Evolutionary conservation across 2,113 vertebrate genomes (phyloP), one percentile per base, ranked within the genome.

Genomic region (Eubucco bourcierii): DNA sequence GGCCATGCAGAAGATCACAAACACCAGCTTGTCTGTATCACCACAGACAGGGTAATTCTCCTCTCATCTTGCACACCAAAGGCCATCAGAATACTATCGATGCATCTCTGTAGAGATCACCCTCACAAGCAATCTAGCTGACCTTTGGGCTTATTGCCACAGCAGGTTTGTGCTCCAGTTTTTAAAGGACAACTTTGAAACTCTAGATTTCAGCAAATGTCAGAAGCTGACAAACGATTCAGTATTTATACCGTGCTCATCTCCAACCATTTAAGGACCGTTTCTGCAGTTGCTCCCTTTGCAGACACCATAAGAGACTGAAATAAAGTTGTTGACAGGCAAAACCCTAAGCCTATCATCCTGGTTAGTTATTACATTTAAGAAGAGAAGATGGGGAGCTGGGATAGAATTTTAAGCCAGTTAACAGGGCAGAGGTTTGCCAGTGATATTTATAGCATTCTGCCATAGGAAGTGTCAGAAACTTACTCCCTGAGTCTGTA

Each of bases 151-250:
- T 86, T 86, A 81, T 12, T 79, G 81, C 73, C 90, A 21, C 28
- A 65, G 74, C 27, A 58, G 29, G 55, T 71, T 71, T 81, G 73
- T 66, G 55, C 33, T 85, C 56, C 55, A 60, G 33, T 67, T 95
- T 85, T 80, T 71, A 95, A 95, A 95, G 67, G 79, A 92, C 84
- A 91, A 50, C 20, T 76, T 13, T 74, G 66, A 96, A 96, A 93
- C 60, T 65, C 33, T 53, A 82, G 63, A 95, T 93, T 94, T 80
- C 60, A 91, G 71, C 60, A 93, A 90, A 73, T 87, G 86, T 82
- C 80, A 91, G 56, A 88, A 93, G 84, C 31, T 50, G 25, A 72
- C 68, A 90, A 95, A 90, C 84, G 87, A 87, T 85, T 95, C 88
- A 90, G 4, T 94, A 94, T 87, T 82, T 90, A 66, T 77, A 91